Evolutionary conservation across 2,113 vertebrate genomes (phyloP), one percentile per base, ranked within the genome.

Genomic region (Tachysurus fulvidraco): DNA sequence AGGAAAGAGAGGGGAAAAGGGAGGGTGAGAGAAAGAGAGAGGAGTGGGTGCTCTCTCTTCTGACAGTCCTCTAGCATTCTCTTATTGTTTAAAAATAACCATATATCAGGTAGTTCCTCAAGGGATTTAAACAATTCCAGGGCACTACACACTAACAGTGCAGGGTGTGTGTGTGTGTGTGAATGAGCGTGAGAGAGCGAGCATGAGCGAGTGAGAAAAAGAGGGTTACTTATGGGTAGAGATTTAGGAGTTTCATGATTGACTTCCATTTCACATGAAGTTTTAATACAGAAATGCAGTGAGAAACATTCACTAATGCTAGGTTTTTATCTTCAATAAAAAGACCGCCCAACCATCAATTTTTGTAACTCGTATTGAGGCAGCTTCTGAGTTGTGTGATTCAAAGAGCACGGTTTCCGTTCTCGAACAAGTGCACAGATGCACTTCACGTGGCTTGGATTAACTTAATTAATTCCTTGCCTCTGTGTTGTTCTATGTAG

Each of bases 11-110:
- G n/a, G 59, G 30, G 30, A 84, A 84, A 62, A 21, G 36, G 65
- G 81, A 16, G n/a, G 59, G 30, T 41, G 36, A 62, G 84, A 60
- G 28, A 92, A 90, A 91, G 93, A 90, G 90, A 89, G 89, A 90
- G 23, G 71, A 84, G 84, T 41, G 64, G 41, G 76, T 11, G 25
- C 57, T 73, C 21, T 5, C 28, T 78, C 28, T 60, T 41, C 30
- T 9, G 52, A 57, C 7, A 55, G 28, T 21, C 54, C 23, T 80
- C 9, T 36, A 36, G 54, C 78, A 60, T 81, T 60, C 30, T 60
- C 17, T 60, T 21, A 81, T 44, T 23, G 44, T 44, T 57, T 60
- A 60, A 41, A 81, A 23, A 41, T 12, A 80, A 41, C 10, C 9
- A 60, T 7, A 41, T 60, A 60, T 60, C 14, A 23, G 19, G 13